Base-by-base conservation (phyloP, 1,140 invertebrate species). In the Micrasema longulum region DNA sequence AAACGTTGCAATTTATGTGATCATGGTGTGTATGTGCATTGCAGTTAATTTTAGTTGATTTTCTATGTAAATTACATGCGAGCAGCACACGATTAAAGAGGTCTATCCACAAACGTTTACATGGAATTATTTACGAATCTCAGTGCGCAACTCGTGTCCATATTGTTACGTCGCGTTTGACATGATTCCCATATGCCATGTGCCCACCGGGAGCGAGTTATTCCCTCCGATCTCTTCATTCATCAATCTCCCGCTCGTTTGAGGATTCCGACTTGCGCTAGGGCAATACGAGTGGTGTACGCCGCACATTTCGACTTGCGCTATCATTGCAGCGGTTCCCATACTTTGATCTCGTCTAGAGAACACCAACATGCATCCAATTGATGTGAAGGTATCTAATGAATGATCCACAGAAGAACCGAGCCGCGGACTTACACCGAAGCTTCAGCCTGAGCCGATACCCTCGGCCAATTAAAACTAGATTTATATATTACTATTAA, bases 401-500 rank as follows among this genome's bases (percentile, higher is more conserved):
- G 53, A 57, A 57, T 57, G 53, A 35, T 26, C 31, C 53, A 14
- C 36, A 31, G n/a, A n/a, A n/a, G n/a, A 20, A 10, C 12, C 31
- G 14, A 38, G 26, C 53, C 31, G 26, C n/a, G 12, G 53, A 36
- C 53, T 36, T 57, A 57, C 53, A 57, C 53, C 20, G 53, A 35
- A 53, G n/a, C 26, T 35, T 26, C 53, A 36, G 53, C 53, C 53
- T 57, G 20, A 53, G 26, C 53, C 36, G 53, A 57, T 57, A 22
- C 50, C 2, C 26, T 18, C 12, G 36, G 36, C 53, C 53, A 57
- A 57, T 57, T 57, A 57, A 57, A 57, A 57, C 20, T 36, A 57
- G 53, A 57, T 57, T 57, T 57, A 57, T 57, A 36, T 57, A 57
- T 57, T n/a, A n/a, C n/a, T n/a, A n/a, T n/a, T 12, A 26, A 57